Evolutionary conservation across 1,140 invertebrate genomes (phyloP), one percentile per base, ranked within the genome.

Genomic region (Brachionus angularis): DNA sequence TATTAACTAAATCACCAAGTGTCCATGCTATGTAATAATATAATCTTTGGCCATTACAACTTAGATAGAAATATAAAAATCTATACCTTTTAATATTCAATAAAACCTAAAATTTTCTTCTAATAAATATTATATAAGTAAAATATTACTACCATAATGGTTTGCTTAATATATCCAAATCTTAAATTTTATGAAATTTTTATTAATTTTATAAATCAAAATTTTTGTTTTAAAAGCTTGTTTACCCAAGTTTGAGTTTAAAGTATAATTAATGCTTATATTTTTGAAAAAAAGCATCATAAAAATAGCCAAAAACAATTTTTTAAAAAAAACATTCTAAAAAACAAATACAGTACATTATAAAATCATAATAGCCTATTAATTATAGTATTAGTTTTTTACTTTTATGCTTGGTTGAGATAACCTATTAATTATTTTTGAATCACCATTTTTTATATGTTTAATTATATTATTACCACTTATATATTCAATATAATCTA

Each of bases 21-120:
- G 75, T 84, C 93, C 93, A 98, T 3, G 93, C 94, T 78, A 94
- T 91, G 82, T 97, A 97, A 83, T 96, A 97, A 82, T 96, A 96
- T 78, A 90, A 18, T 86, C 84, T 39, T 90, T 80, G 75, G 88
- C 85, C 70, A 93, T 84, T n/a, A 1, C 21, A 21, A 36, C 72
- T 31, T 7, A 73, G 18, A 21, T 73, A 27, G 31, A 71, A 27
- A 44, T 52, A 53, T 2, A 71, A n/a, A 42, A 71, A 10, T 25
- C 67, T n/a, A 29, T 18, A 52, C 67, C 47, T n/a, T n/a, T n/a
- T n/a, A n/a, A n/a, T n/a, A n/a, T n/a, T n/a, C n/a, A 39, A n/a
- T n/a, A n/a, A n/a, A n/a, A n/a, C n/a, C n/a, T n/a, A n/a, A n/a
- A n/a, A n/a, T n/a, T n/a, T n/a, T n/a, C n/a, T n/a, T n/a, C n/a